phyloP scores from a whole-genome alignment of 2,113 vertebrate species.

The Anolis sagrei region DNA sequence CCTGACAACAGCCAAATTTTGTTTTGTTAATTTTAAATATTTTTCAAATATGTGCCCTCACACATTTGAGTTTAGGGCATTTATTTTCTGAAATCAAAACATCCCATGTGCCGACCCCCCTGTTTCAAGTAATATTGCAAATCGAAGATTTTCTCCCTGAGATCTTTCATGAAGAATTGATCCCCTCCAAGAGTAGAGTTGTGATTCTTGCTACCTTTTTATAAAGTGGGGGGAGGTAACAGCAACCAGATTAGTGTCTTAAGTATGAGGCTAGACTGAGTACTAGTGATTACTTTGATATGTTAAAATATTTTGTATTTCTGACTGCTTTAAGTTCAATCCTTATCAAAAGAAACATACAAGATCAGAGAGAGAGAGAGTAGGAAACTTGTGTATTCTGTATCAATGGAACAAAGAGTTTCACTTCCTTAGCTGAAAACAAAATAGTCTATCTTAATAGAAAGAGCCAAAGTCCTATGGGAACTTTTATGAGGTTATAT shows the following conservation, averaged over 20 bases:
- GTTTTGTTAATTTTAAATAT: neutral
- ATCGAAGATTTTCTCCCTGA: neutral
- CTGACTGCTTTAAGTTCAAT: neutral
- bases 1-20: no score
- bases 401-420: neutral
- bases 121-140: neutral
- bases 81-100: neutral
- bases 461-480: neutral
- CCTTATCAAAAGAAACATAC: neutral
- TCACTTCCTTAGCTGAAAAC: neutral
- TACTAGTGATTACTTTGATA: neutral
- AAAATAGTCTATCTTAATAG: neutral
- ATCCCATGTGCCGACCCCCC: neutral
- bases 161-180: no score
- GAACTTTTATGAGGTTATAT: neutral
- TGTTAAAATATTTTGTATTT: neutral
- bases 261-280: no score
- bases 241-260: neutral
- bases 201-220: neutral
- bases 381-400: neutral
- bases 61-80: neutral
- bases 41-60: neutral
- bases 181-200: neutral
- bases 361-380: neutral
- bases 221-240: neutral